Percentiles rank a stretch among this genome's conserved stretches.
Conservation (phyloP, 2,888 invertebrate genomes). For the Ellobium chinense region DNA sequence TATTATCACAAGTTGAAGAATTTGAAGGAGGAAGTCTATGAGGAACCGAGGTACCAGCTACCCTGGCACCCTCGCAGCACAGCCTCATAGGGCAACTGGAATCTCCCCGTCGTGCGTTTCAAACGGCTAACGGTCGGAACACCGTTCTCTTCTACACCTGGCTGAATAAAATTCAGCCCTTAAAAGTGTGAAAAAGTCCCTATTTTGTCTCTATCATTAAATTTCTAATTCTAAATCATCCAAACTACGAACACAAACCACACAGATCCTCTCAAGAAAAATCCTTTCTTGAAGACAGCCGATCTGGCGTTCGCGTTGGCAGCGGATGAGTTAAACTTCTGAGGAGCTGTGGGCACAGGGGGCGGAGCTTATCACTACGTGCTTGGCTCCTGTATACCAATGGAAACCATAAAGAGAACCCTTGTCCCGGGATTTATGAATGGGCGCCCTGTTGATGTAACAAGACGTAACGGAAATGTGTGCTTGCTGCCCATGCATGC, state of each 20-base stretch:
- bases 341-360: slow-evolving; percentile 21
- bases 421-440: not conserved
- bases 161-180: slow-evolving; percentile 19
- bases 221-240: not conserved
- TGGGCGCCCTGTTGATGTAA: not conserved
- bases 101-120: not conserved
- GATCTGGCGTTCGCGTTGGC: slow-evolving; percentile 2
- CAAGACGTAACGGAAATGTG: not conserved
- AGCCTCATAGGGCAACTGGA: slow-evolving; percentile 14
- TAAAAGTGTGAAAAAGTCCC: not conserved
- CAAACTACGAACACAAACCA: slow-evolving; percentile 23
- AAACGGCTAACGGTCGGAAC: not conserved
- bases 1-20: slow-evolving; percentile 1
- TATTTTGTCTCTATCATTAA: not conserved
- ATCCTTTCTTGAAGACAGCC: slow-evolving; percentile 22
- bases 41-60: slow-evolving; percentile 4
- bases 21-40: not conserved
- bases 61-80: slow-evolving; percentile 5
- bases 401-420: not conserved
- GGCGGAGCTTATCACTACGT: slow-evolving; percentile 31
- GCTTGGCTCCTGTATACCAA: not conserved
- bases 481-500: not conserved
- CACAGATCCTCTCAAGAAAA: slow-evolving; percentile 13
- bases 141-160: not conserved
- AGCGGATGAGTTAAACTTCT: slow-evolving; percentile 38